A percentile compares a stretch with the other conserved stretches of the same genome.
Conservation (phyloP, 2,797 vertebrate genomes). For the Sarcophilus harrisii region DNA sequence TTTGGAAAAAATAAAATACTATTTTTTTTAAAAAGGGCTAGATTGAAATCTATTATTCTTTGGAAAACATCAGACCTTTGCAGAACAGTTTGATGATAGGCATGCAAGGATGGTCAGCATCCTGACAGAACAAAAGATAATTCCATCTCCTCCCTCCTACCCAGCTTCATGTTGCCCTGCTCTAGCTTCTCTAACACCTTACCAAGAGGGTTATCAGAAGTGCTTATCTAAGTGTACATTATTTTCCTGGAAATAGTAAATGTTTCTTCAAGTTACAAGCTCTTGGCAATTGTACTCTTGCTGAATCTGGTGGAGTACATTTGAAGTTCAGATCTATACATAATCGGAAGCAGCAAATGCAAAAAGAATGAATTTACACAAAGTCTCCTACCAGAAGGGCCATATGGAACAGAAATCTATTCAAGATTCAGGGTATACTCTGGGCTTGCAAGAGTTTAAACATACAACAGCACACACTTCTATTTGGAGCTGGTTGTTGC, state of each 20-base stretch:
- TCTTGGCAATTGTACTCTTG: conserved; percentile 91
- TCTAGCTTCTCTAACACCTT: conserved; percentile 94
- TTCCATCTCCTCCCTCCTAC: conserved; percentile 85
- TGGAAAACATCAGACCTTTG: neutral
- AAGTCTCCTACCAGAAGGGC: conserved; percentile 84
- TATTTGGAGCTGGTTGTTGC: conserved; percentile 89
- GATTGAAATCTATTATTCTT: no score
- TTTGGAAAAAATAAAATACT: no score
- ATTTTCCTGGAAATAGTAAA: conserved; percentile 81
- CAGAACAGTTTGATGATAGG: conserved; percentile 24
- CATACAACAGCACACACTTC: conserved; percentile 93
- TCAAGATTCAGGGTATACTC: conserved; percentile 87
- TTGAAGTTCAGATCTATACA: conserved; percentile 89
- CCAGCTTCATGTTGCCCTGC: conserved; percentile 90
- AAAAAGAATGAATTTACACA: conserved; percentile 91
- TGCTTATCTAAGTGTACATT: conserved; percentile 88
- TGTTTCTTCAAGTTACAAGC: conserved; percentile 88
- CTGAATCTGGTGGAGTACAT: conserved; percentile 89
- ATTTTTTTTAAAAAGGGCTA: no score
- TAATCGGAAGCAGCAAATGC: conserved; percentile 88
- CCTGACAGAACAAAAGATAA: conserved; percentile 89
- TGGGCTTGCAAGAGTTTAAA: conserved; percentile 92
- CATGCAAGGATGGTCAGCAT: conserved; percentile 51
- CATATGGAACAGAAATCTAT: conserved; percentile 51
- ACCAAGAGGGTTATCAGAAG: conserved; percentile 90